Conservation (phyloP, 2,113 vertebrate genomes). For the Lepus timidus region DNA sequence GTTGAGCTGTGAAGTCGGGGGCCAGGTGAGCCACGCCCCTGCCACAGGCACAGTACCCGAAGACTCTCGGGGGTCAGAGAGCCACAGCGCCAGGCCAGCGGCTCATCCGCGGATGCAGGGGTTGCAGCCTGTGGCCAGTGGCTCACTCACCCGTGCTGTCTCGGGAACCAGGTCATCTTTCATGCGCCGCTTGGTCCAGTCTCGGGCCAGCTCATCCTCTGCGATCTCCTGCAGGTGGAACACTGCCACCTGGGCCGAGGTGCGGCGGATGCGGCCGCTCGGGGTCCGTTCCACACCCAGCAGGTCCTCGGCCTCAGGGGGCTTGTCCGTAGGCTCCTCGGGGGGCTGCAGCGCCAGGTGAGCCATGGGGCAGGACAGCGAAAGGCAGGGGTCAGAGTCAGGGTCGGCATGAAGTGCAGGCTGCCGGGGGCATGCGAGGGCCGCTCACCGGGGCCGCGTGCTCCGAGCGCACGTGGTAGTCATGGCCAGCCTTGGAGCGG, state of each 20-base stretch:
- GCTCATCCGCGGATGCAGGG: no score
- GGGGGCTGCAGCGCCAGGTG: slow-evolving; percentile 54
- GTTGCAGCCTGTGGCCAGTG: background rate
- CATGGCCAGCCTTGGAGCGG: slow-evolving; percentile 96
- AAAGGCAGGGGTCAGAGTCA: background rate
- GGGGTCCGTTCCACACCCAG: slow-evolving; percentile 96
- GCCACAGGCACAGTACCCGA: no score
- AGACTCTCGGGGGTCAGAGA: no score
- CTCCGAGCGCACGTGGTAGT: slow-evolving; percentile 95
- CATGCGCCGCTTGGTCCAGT: slow-evolving; percentile 96
- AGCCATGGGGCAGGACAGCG: background rate
- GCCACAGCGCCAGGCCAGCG: no score
- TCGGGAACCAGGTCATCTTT: slow-evolving; percentile 98
- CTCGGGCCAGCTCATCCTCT: slow-evolving; percentile 95
- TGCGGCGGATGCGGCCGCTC: slow-evolving; percentile 95
- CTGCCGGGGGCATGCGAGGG: background rate
- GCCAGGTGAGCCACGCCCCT: no score
- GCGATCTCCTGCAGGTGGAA: slow-evolving; percentile 99
- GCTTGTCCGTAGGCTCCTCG: slow-evolving; percentile 84
- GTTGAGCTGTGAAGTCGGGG: slow-evolving; percentile 91
- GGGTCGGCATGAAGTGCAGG: background rate
- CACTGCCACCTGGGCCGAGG: slow-evolving; percentile 96
- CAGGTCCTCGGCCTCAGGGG: slow-evolving; percentile 74
- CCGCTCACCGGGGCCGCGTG: slow-evolving; percentile 87
- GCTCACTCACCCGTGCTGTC: slow-evolving; percentile 93